Percentiles rank a stretch among this genome's conserved stretches.
These are phyloP conservation scores for Columba guinea DNA, from an alignment of 2,797 vertebrate genomes.

Conservation along the genomic window DNA sequence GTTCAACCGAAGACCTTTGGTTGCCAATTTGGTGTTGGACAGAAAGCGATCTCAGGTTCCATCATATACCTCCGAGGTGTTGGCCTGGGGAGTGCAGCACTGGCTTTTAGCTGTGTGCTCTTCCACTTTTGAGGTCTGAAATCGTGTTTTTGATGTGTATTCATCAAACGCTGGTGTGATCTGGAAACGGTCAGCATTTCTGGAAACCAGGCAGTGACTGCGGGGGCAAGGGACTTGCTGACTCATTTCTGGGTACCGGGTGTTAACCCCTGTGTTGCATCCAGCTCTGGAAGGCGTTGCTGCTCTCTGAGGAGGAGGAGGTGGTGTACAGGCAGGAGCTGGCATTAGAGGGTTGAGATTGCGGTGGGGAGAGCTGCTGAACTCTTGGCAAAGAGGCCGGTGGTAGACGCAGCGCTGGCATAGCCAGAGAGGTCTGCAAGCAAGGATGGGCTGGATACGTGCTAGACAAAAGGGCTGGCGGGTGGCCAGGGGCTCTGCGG, in stretches of 20 bases:
- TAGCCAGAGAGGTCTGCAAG: neutral
- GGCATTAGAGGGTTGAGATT: constrained; percentile 4
- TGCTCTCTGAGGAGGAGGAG: neutral
- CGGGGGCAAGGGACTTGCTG: neutral
- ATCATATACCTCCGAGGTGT: neutral
- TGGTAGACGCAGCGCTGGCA: constrained; percentile 13
- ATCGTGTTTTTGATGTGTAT: neutral
- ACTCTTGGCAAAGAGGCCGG: neutral
- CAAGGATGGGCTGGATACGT: constrained; percentile 31
- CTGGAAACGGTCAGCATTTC: constrained; percentile 16
- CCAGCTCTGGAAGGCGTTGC: neutral
- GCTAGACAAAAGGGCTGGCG: constrained; percentile 62
- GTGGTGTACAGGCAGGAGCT: neutral
- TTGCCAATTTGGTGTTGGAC: fast-evolving
- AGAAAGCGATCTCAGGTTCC: neutral
- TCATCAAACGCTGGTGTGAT: neutral
- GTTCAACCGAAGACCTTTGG: neutral
- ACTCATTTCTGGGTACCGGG: constrained; percentile 27
- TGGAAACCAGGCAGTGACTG: constrained; percentile 29
- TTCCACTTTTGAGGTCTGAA: neutral
- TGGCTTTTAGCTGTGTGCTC: neutral
- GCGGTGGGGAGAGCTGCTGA: neutral
- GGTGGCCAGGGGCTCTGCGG: constrained; percentile 12
- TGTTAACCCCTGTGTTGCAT: neutral
- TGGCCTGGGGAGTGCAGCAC: fast-evolving